These are phyloP conservation scores for Paragorgia papillata DNA, from an alignment of 92 coral and sea anemone species.

Conservation along the genomic window DNA sequence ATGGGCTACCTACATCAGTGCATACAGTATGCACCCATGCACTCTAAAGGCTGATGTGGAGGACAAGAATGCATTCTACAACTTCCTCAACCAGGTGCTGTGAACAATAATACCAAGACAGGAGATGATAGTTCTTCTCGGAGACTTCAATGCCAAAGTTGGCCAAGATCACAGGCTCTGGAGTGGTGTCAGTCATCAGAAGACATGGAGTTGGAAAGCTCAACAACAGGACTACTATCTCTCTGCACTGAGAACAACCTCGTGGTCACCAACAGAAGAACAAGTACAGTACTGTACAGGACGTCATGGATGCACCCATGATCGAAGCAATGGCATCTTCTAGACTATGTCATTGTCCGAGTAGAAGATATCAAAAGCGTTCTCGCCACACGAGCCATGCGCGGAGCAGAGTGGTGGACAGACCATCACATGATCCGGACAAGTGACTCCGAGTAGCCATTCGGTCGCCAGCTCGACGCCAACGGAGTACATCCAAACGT, in stretches of 20 bases:
- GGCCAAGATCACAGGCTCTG: conserved; percentile 9
- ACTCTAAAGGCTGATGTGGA: conserved; percentile 32
- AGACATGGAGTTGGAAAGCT: conserved; percentile 41
- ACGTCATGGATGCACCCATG: conserved; percentile 35
- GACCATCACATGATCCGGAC: conserved; percentile 48
- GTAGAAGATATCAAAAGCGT: conserved; percentile 29
- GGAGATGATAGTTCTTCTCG: conserved; percentile 34
- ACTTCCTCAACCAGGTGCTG: conserved; percentile 8
- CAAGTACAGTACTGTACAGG: not conserved
- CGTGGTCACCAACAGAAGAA: conserved; percentile 48
- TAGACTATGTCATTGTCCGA: conserved; percentile 29
- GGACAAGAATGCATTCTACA: conserved; percentile 41
- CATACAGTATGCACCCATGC: conserved; percentile 40
- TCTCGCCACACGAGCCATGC: conserved; percentile 49
- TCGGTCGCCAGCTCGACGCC: no score
- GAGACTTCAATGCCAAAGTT: conserved; percentile 49
- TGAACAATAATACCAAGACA: not conserved
- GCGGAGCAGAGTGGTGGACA: conserved; percentile 45
- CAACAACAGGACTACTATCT: conserved; percentile 31
- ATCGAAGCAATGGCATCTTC: conserved; percentile 62
- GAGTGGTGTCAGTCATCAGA: conserved; percentile 39
- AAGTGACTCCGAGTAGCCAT: not conserved
- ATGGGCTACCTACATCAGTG: conserved; percentile 27
- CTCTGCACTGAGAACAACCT: conserved; percentile 33
- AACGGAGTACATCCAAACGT: no score